Evolutionary conservation across 2,113 vertebrate genomes (phyloP).

Genomic region (Onychostruthus taczanowskii): DNA sequence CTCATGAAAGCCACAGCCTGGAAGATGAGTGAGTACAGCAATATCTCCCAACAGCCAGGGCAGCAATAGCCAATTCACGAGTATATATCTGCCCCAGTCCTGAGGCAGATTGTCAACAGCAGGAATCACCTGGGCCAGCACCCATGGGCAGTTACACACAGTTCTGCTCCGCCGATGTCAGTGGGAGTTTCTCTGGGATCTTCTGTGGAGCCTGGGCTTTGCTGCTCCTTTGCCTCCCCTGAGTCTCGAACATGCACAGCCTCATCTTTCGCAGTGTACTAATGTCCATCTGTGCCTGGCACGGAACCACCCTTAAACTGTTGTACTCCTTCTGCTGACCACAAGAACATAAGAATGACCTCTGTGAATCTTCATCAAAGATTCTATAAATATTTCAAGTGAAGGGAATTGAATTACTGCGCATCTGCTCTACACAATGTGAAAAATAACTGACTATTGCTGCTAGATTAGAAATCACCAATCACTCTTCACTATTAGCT

Average conservation of each 20-base stretch:
- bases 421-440: background rate
- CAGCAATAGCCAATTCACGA: background rate
- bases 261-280: background rate
- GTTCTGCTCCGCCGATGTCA: background rate
- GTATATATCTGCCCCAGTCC: rapidly evolving
- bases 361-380: background rate
- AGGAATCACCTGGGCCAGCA: background rate
- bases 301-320: background rate
- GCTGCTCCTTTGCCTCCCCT: background rate
- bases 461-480: background rate
- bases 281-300: background rate
- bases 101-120: background rate
- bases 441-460: background rate
- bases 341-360: background rate
- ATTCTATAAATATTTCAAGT: background rate
- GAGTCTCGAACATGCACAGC: rapidly evolving
- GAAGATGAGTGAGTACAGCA: background rate
- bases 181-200: background rate
- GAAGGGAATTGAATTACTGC: background rate
- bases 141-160: background rate
- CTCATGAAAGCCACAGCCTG: background rate
- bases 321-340: background rate
- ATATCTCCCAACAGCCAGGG: background rate
- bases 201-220: background rate
- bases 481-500: background rate